phyloP scores from a whole-genome alignment of 1,140 invertebrate genomes.

The Drosophila sucinea region DNA sequence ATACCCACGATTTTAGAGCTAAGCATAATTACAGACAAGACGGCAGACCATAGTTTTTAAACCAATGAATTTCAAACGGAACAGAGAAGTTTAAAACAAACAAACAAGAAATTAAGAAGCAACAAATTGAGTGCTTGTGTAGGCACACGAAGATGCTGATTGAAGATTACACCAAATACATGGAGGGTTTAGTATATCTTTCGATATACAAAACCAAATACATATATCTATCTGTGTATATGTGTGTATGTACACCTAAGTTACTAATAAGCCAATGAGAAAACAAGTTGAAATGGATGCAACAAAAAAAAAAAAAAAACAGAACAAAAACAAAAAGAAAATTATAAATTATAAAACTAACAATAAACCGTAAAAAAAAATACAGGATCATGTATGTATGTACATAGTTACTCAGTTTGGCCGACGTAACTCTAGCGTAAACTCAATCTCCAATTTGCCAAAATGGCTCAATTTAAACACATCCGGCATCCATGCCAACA shows the following conservation, averaged over 20 bases:
- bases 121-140: conserved; percentile 54
- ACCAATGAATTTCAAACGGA: conserved; percentile 38
- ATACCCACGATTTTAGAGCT: conserved; percentile 80
- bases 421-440: conserved; percentile 45
- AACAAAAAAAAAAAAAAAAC: conserved; percentile 35
- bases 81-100: conserved; percentile 12
- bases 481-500: conserved; percentile 68
- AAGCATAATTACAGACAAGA: conserved; percentile 52
- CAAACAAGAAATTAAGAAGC: conserved; percentile 11
- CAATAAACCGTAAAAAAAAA: conserved; percentile 64
- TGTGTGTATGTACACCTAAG: conserved; percentile 72
- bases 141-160: conserved; percentile 21
- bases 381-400: conserved; percentile 31
- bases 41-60: conserved; percentile 72
- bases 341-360: conserved; percentile 50
- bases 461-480: conserved; percentile 67
- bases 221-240: conserved; percentile 48
- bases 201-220: conserved; percentile 54
- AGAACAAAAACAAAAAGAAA: conserved; percentile 24
- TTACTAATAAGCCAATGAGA: conserved; percentile 67
- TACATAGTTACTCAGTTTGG: conserved; percentile 23
- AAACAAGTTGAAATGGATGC: conserved; percentile 62
- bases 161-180: conserved; percentile 14
- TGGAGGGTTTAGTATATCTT: conserved; percentile 24
- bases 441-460: conserved; percentile 69